Evolutionary conservation across 1,140 invertebrate species (phyloP), one percentile per base, ranked within the genome.

Genomic region (Cryptotermes secundus): DNA sequence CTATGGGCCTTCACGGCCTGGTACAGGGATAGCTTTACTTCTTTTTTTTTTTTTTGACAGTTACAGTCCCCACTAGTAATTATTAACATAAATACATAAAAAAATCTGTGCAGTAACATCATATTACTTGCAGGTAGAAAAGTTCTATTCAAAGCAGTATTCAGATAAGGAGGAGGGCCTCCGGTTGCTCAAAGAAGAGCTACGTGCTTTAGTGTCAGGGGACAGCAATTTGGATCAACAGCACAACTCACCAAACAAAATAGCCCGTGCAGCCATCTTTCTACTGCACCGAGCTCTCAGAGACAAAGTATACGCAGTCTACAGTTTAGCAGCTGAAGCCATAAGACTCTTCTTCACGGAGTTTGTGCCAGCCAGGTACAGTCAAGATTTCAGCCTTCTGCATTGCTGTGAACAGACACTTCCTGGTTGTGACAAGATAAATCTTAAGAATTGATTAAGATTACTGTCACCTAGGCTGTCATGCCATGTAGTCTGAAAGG

Each of bases 131-230:
- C 86, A 97, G 96, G 96, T 98, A 7, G 96, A 98, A 88, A 97
- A 97, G 89, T 96, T 97, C 89, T 98, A 97, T 88, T 97, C 96
- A 2, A 97, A 98, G 88, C 97, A 96, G 87, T 98, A 96, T 90
- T 93, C 96, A 26, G 96, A 97, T 88, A 96, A 97, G 87, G 97
- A 98, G 88, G 97, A 98, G 87, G 96, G 97, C 0, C 87, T 99
- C 31, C 91, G 95, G 85, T 91, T 93, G 26, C 90, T 98, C 10
- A 93, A 95, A 79, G 94, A 95, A 83, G 94, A 95, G 86, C 89
- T 97, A 3, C 92, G 93, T 38, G 91, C 82, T 26, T 86, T 86
- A 83, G 86, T 85, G 45, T 83, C 35, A 35, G 86, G 22, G 85
- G 86, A 86, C 88, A 89, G 84, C 87, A 91, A 86, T 86, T 85